Base-by-base conservation (phyloP, 2,888 invertebrate species). In the Nycteola revayana region DNA sequence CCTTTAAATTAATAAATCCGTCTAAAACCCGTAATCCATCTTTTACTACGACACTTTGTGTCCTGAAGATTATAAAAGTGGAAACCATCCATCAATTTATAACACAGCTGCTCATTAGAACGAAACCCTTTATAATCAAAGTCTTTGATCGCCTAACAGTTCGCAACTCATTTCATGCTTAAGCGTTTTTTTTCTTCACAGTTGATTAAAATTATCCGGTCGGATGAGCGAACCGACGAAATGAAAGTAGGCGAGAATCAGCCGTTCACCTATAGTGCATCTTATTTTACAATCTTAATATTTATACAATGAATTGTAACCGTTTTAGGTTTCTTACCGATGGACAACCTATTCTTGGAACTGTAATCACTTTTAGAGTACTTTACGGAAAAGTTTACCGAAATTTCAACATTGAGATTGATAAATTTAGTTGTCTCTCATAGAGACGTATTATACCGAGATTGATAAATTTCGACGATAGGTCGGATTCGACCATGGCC, bases 121-220 rank as follows among this genome's bases (percentile, higher is more conserved):
- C 49, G 52, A 61, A 66, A 55, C 49, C 50, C 55, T 58, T 60
- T 41, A 46, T 50, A 52, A 60, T 48, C 42, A 52, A 54, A 63
- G 61, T 54, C 80, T 83, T 81, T 77, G 80, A 82, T 81, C 75
- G 60, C 51, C 67, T 60, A 66, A 66, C 74, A 73, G 71, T 78
- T 76, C 64, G 59, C 68, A 70, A 75, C 71, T 74, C 69, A 73
- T 80, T 80, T 73, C 66, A 72, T 68, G 71, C 65, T 69, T 44
- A 66, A 64, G 55, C 61, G 56, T 63, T 68, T 75, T 75, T 50
- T 74, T 72, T 61, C 67, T 74, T 75, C 61, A 67, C 67, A 72
- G 69, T 67, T 68, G 76, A 82, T 80, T 76, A 75, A 79, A 77
- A 73, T 71, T 73, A 71, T 65, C 61, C 71, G 70, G 58, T 69